These are phyloP conservation scores for Leptocoma aspasia DNA, from an alignment of 2,113 vertebrate genomes.

Conservation along the genomic window DNA sequence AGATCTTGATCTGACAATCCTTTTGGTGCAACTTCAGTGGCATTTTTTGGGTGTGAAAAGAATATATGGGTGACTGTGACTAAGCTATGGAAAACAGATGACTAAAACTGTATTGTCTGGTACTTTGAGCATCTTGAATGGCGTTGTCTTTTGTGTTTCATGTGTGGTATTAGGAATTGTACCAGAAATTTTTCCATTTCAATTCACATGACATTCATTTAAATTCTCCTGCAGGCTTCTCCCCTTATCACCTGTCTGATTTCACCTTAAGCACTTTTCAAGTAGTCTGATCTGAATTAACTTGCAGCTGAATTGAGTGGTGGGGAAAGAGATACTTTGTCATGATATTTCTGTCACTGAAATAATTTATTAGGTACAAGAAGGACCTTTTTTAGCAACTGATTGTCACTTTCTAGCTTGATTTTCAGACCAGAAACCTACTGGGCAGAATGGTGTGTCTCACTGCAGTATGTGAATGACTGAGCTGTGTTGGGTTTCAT, in stretches of 20 bases:
- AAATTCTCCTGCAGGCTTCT: background rate
- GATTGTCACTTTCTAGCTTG: background rate
- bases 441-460: background rate
- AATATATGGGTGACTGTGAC: background rate
- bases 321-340: background rate
- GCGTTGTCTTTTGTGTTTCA: background rate
- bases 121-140: background rate
- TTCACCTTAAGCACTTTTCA: background rate
- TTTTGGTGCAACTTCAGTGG: background rate
- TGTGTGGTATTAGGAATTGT: background rate
- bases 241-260: background rate
- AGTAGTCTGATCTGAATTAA: background rate
- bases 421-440: background rate
- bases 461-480: slow-evolving; percentile 7
- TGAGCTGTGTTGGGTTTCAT: slow-evolving; percentile 39
- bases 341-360: background rate
- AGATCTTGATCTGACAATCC: background rate
- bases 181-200: background rate
- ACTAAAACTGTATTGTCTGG: background rate
- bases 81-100: background rate
- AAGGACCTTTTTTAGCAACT: background rate
- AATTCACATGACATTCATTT: background rate
- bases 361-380: background rate
- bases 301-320: background rate
- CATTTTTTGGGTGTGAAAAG: background rate